Base-by-base conservation (phyloP, 2,797 vertebrate genomes). In the Chelon auratus region DNA sequence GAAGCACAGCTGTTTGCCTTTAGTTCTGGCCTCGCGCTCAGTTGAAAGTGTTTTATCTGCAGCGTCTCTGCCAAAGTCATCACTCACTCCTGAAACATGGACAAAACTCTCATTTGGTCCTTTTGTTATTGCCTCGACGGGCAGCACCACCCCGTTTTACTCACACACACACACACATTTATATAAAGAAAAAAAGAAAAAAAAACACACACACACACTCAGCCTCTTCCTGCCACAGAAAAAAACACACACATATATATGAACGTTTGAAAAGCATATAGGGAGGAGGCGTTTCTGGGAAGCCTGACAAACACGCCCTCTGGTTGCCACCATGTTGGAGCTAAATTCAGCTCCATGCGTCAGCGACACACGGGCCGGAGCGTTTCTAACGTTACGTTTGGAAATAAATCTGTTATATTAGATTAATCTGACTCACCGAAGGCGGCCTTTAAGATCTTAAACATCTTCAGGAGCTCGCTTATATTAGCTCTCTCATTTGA, bases 1-100 rank as follows among this genome's bases (percentile, higher is more conserved):
- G 74, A 66, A 51, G 75, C 84, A 82, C 93, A 94, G 93, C 92
- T 93, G 94, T 91, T 93, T 91, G 91, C 85, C 87, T 94, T 94
- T 93, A 94, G 92, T 92, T 94, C 91, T 91, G 91, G 87, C 82
- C 82, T 66, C 36, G 80, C 40, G 14, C 84, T 78, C 75, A 56
- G 68, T 93, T 85, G 73, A 93, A 87, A 88, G 87, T 75, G 85
- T 90, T 94, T 83, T 92, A 92, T 89, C 91, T 91, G 82, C 71
- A 76, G 81, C 69, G 57, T 80, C 85, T 87, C 87, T 93, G 90
- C 90, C 91, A 92, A 87, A 93, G 86, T 88, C 91, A 91, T 92
- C 91, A 91, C 79, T 91, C 88, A 93, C 72, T 65, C 61, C 75
- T 82, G 83, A 93, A 94, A 94, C 91, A 92, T 77, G 83, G 87